A percentile compares a stretch with the other conserved stretches of the same genome.
Evolutionary conservation across 1,140 invertebrate species (phyloP).

Genomic region (Scaptomyza montana): DNA sequence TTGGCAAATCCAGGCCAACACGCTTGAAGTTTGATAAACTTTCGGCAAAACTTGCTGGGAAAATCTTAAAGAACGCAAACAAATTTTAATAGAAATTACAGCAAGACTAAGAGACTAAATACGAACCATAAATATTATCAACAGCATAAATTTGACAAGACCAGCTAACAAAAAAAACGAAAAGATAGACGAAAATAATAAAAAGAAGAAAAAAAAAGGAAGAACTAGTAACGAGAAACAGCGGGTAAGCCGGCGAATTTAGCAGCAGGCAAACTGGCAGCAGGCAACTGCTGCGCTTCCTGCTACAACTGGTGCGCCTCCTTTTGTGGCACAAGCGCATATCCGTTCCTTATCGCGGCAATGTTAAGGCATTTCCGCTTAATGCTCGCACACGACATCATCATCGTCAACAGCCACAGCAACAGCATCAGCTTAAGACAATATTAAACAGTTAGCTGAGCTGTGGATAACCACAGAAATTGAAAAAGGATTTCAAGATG

Average conservation of each 20-base stretch:
- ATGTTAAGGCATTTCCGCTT: slow-evolving; percentile 78
- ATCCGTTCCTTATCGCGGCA: slow-evolving; percentile 80
- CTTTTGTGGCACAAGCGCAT: slow-evolving; percentile 59
- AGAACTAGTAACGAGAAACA: slow-evolving; percentile 1
- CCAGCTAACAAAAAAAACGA: slow-evolving; percentile 15
- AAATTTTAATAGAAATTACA: slow-evolving; percentile 11
- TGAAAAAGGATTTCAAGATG: slow-evolving; percentile 74
- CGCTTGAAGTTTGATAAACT: slow-evolving; percentile 53
- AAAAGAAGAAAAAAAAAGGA: slow-evolving; percentile 11
- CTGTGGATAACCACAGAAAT: slow-evolving; percentile 70
- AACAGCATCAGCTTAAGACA: slow-evolving; percentile 37
- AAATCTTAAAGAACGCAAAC: slow-evolving; percentile 17
- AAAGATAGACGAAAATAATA: slow-evolving; percentile 6
- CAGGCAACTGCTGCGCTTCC: slow-evolving; percentile 61
- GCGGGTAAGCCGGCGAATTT: slow-evolving; percentile 59
- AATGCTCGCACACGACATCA: slow-evolving; percentile 50
- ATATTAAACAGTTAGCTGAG: slow-evolving; percentile 61
- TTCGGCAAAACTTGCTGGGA: slow-evolving; percentile 35
- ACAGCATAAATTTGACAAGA: slow-evolving; percentile 43
- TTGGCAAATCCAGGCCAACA: slow-evolving; percentile 23
- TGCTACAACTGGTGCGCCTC: slow-evolving; percentile 41
- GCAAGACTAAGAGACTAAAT: slow-evolving; percentile 6
- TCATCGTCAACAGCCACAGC: slow-evolving; percentile 16
- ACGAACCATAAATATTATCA: slow-evolving; percentile 74
- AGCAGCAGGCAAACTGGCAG: slow-evolving; percentile 72